phyloP scores from a whole-genome alignment of 2,797 vertebrate species.

The Onychomys leucogaster region DNA sequence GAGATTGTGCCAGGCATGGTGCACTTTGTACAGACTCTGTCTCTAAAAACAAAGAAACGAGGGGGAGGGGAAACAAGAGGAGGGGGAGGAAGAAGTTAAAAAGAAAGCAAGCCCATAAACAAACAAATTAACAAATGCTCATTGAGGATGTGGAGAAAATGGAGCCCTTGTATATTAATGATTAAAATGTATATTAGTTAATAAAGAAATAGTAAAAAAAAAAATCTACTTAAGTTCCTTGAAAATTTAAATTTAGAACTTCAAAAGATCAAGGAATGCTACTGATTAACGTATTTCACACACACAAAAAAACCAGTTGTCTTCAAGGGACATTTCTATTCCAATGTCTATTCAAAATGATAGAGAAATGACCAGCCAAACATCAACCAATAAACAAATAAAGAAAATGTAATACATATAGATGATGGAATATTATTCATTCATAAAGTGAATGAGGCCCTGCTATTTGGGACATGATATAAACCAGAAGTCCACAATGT shows the following conservation, averaged over 20 bases:
- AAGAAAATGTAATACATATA: neutral
- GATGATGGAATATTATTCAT: neutral
- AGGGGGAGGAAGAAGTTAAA: neutral
- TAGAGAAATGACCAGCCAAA: neutral
- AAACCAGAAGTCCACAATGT: neutral
- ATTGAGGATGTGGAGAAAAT: neutral
- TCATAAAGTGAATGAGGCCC: neutral
- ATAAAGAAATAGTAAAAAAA: neutral
- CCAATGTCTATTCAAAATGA: neutral
- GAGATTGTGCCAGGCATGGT: neutral
- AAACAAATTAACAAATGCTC: neutral
- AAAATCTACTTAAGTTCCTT: neutral
- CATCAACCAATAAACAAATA: neutral
- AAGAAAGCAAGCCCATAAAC: neutral
- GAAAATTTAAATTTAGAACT: neutral
- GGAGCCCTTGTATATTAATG: neutral
- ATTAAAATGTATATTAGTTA: neutral
- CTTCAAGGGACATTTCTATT: neutral
- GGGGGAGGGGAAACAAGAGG: accelerated
- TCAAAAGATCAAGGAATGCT: neutral
- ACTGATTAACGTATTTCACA: neutral
- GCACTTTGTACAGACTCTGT: neutral
- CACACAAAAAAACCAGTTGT: neutral
- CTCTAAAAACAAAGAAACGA: neutral
- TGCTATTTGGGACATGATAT: neutral